These are phyloP conservation scores for Tetrao urogallus DNA, from an alignment of 2,113 vertebrate species.

Conservation along the genomic window DNA sequence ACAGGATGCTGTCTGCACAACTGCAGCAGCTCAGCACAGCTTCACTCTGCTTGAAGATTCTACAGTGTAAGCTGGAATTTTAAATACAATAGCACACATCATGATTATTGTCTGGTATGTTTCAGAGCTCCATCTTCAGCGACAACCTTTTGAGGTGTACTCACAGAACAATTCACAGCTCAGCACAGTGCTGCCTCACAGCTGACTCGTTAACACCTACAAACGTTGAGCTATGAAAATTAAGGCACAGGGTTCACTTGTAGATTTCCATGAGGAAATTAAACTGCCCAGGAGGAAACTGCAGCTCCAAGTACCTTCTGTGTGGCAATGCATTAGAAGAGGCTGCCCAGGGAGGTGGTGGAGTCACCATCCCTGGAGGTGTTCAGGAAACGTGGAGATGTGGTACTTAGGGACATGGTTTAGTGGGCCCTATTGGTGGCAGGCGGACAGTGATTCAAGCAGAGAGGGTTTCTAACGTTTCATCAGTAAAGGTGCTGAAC, in stretches of 20 bases:
- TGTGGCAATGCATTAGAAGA: too few species aligned
- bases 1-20: background rate
- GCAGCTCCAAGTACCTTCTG: background rate
- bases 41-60: background rate
- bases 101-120: background rate
- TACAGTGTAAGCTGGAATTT: background rate
- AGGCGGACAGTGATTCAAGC: background rate
- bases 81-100: background rate
- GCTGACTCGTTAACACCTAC: background rate
- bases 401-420: too few species aligned
- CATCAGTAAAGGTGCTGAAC: background rate
- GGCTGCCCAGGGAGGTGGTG: too few species aligned
- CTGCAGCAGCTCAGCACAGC: rapidly evolving
- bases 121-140: background rate
- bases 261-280: background rate
- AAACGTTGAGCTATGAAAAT: background rate
- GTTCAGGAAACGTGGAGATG: too few species aligned
- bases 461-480: background rate
- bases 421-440: too few species aligned
- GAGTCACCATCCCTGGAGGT: too few species aligned
- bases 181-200: rapidly evolving
- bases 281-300: background rate
- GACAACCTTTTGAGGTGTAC: background rate
- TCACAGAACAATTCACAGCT: rapidly evolving
- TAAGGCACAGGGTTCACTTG: rapidly evolving